Evolutionary conservation across 2,797 vertebrate species (phyloP), one percentile per base, ranked within the genome.

Genomic region (Cryptoblepharus egeriae): DNA sequence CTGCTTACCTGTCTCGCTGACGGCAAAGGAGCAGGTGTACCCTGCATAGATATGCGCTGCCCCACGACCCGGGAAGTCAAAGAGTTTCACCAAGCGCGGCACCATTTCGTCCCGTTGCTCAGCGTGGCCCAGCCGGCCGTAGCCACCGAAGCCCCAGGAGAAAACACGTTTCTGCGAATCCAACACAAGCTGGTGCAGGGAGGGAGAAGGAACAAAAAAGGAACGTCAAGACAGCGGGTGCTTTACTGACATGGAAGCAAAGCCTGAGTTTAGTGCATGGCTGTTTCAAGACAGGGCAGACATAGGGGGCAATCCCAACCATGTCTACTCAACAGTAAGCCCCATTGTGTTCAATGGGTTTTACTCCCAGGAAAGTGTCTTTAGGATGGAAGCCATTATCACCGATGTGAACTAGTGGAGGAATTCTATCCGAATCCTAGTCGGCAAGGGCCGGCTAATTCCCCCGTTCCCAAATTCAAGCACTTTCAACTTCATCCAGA

Each of bases 71-170:
- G 98, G 98, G 80, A 99, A 98, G 93, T 99, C 98, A 1, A 99
- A 99, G 45, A 99, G 96, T 89, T 99, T 99, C 37, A 99, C 98
- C 85, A 99, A 92, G 1, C 98, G 95, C 0, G 98, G 98, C 1
- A 99, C 98, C 98, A 99, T 98, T 95, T 99, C 98, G 0, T 99
- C 98, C 90, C 98, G 98, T 94, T 98, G 98, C 92, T 99, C 98
- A 0, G 98, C 96, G 9, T 99, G 98, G 22, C 98, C 98, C 83
- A 99, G 95, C 4, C 98, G 97, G 1, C 98, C 98, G 0, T 99
- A 99, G 3, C 98, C 98, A 0, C 98, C 98, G 0, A 99, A 99
- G 0, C 98, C 98, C 98, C 98, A 99, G 83, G 97, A 98, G 93
- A 99, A 99, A 24, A 99, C 98, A 0, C 98, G 96, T 90, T 99